Percentiles rank a stretch among this genome's conserved stretches.
phyloP scores from a whole-genome alignment of 2,797 vertebrate genomes.

The Argentina silus region DNA sequence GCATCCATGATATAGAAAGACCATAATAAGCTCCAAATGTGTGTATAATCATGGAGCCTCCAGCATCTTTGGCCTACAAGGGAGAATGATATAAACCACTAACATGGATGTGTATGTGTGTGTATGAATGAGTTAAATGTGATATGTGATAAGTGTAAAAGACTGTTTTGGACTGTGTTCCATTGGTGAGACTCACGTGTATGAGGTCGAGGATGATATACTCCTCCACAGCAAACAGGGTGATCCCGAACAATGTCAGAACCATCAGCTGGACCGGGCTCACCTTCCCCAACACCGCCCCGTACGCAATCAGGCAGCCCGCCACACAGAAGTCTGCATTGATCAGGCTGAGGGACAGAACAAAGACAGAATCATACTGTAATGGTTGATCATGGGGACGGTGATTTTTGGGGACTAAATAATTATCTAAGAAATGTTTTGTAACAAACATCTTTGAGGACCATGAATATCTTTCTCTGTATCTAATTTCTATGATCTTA shows the following conservation, averaged over 20 bases:
- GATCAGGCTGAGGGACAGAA: slow-evolving; percentile 82
- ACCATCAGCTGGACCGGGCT: slow-evolving; percentile 93
- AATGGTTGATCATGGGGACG: no score
- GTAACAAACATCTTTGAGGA: neutral
- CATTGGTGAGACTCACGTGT: slow-evolving; percentile 78
- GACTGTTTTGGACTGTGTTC: no score
- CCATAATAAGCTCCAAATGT: slow-evolving; percentile 96
- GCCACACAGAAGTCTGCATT: slow-evolving; percentile 98
- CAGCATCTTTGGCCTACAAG: slow-evolving; percentile 90
- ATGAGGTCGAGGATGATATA: slow-evolving; percentile 87
- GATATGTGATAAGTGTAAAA: no score
- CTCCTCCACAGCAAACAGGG: slow-evolving; percentile 91
- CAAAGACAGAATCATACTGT: neutral
- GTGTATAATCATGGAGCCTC: slow-evolving; percentile 98
- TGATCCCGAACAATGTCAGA: slow-evolving; percentile 92
- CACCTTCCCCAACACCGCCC: slow-evolving; percentile 92
- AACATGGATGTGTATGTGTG: no score
- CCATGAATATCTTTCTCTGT: neutral
- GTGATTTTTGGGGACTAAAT: neutral
- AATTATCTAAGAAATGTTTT: neutral
- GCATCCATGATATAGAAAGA: slow-evolving; percentile 88
- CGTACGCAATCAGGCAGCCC: slow-evolving; percentile 91
- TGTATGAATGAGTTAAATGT: no score
- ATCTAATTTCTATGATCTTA: neutral
- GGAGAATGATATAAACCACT: neutral